Conservation (phyloP, 2,888 invertebrate species). For the Malachius bipustulatus region DNA sequence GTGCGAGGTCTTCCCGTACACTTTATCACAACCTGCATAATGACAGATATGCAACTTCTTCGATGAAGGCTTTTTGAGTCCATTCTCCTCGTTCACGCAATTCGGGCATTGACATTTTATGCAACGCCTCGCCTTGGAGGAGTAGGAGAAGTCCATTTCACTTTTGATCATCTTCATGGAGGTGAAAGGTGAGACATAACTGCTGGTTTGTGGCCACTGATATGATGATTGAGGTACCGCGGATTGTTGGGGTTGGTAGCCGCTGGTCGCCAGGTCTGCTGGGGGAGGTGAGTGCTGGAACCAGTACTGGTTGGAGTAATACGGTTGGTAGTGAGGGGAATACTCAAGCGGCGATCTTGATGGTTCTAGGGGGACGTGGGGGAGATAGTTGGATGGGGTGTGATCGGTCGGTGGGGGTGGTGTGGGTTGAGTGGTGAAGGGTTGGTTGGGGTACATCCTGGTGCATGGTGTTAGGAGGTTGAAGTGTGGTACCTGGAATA, state of each 20-base stretch:
- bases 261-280: constrained; percentile 32
- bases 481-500: constrained; percentile 33
- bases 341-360: constrained; percentile 31
- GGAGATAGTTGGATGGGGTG: constrained; percentile 30
- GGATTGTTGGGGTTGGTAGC: constrained; percentile 41
- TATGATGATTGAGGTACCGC: constrained; percentile 39
- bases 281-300: constrained; percentile 35
- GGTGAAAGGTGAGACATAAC: constrained; percentile 32
- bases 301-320: constrained; percentile 31
- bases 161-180: constrained; percentile 36
- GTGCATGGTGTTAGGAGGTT: constrained; percentile 33
- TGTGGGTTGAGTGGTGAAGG: constrained; percentile 23
- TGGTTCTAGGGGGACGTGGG: constrained; percentile 29
- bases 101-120: constrained; percentile 73
- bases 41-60: constrained; percentile 80
- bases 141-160: constrained; percentile 31
- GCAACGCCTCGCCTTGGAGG: constrained; percentile 51
- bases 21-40: constrained; percentile 73
- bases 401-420: constrained; percentile 32
- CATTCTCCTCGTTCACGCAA: constrained; percentile 68
- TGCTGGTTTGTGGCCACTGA: constrained; percentile 39
- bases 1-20: constrained; percentile 91
- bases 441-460: constrained; percentile 27
- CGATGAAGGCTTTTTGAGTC: constrained; percentile 64
- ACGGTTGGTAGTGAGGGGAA: constrained; percentile 33